Conservation (phyloP, 2,113 vertebrate species). For the Mola mola region DNA sequence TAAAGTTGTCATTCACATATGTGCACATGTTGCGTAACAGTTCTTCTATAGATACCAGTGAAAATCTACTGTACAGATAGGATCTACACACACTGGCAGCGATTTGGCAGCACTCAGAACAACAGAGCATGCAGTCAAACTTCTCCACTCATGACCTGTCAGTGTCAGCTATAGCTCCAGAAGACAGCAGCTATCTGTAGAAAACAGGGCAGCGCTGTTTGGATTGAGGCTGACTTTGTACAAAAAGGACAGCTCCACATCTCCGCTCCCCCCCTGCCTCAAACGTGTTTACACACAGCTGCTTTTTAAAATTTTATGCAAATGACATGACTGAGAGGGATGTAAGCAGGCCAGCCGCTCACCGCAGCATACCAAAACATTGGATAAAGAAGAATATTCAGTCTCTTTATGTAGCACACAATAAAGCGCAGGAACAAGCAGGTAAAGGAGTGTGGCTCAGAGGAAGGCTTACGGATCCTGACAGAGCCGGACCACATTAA, state of each 20-base stretch:
- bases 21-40: no score
- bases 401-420: conserved; percentile 45
- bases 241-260: conserved; percentile 9
- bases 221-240: conserved; percentile 4
- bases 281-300: conserved; percentile 26
- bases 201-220: conserved; percentile 37
- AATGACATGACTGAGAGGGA: conserved; percentile 52
- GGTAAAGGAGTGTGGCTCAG: conserved; percentile 29
- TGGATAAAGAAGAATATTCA: conserved; percentile 56
- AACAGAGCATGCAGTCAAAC: conserved; percentile 23
- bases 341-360: conserved; percentile 48
- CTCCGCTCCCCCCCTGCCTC: background rate
- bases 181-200: conserved; percentile 35
- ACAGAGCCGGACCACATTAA: conserved; percentile 61
- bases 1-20: background rate
- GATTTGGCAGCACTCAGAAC: conserved; percentile 18
- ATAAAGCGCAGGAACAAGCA: conserved; percentile 42
- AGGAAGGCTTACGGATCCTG: conserved; percentile 31
- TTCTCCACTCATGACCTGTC: conserved; percentile 37
- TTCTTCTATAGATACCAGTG: background rate
- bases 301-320: conserved; percentile 46
- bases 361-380: conserved; percentile 53
- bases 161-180: conserved; percentile 35
- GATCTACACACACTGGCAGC: background rate
- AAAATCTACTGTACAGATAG: conserved; percentile 1